phyloP scores from a whole-genome alignment of 2,797 vertebrate species.

The Eutrigla gurnardus region DNA sequence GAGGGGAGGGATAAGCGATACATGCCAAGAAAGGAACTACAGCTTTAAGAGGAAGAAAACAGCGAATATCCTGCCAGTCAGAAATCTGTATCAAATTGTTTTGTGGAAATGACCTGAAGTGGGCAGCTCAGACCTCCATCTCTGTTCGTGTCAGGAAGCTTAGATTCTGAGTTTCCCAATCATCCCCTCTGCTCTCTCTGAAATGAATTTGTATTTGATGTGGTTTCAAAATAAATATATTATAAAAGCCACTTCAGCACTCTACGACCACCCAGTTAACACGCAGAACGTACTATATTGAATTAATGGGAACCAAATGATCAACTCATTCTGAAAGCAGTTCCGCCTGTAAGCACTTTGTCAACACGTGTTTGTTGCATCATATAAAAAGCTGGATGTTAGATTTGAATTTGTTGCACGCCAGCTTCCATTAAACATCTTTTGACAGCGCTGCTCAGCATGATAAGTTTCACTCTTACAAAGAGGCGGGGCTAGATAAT shows the following conservation, averaged over 20 bases:
- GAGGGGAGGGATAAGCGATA: conserved; percentile 54
- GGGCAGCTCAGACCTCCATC: conserved; percentile 71
- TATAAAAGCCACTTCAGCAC: conserved; percentile 65
- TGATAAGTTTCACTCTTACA: conserved; percentile 70
- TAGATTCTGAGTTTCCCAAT: conserved; percentile 65
- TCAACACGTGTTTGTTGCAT: conserved; percentile 68
- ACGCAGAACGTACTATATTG: conserved; percentile 49
- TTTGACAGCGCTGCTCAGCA: conserved; percentile 66
- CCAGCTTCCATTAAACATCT: conserved; percentile 72
- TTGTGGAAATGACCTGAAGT: conserved; percentile 74
- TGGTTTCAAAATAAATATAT: conserved; percentile 74
- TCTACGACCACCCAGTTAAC: conserved; percentile 59
- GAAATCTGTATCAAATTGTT: conserved; percentile 74
- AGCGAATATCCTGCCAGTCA: conserved; percentile 60
- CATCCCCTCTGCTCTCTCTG: conserved; percentile 46
- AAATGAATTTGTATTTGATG: conserved; percentile 73
- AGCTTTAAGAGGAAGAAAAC: conserved; percentile 67
- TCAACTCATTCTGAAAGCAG: conserved; percentile 68
- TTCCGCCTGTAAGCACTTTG: conserved; percentile 69
- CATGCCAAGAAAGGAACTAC: conserved; percentile 50
- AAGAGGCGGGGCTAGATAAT: conserved; percentile 55
- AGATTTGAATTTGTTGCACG: conserved; percentile 68
- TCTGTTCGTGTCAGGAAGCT: conserved; percentile 67
- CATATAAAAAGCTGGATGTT: conserved; percentile 62
- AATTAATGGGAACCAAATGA: conserved; percentile 74